Evolutionary conservation across 2,113 vertebrate species (phyloP).

Genomic region (Theristicus caerulescens): DNA sequence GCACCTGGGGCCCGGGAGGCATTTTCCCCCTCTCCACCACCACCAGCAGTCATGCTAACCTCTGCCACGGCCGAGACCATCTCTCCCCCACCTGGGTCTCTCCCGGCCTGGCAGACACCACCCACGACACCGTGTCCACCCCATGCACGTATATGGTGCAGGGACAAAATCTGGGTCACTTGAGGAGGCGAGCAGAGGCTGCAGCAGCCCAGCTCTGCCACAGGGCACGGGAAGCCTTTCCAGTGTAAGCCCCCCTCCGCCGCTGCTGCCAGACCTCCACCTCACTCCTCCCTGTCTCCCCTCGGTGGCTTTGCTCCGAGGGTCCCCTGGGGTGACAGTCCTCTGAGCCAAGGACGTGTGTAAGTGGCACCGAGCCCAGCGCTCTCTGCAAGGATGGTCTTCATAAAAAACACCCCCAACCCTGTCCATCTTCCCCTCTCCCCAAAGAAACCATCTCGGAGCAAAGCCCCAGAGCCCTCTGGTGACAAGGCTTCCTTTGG

Average conservation of each 20-base stretch:
- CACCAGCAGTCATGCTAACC: neutral
- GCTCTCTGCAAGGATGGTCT: neutral
- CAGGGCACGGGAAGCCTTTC: neutral
- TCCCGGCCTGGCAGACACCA: neutral
- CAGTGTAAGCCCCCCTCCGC: rapidly evolving
- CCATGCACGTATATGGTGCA: rapidly evolving
- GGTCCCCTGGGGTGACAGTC: neutral
- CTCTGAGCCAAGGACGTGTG: neutral
- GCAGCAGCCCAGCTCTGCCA: neutral
- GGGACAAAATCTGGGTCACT: neutral
- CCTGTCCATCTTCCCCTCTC: neutral
- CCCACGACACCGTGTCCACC: rapidly evolving
- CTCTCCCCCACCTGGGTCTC: neutral
- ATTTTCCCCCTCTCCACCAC: neutral
- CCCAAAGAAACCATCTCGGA: neutral
- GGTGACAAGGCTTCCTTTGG: neutral
- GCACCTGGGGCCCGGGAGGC: neutral
- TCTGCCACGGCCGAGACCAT: neutral
- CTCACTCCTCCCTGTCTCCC: neutral
- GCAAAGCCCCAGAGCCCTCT: neutral
- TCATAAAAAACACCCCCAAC: neutral
- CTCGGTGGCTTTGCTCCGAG: neutral
- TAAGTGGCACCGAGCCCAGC: neutral
- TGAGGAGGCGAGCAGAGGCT: neutral
- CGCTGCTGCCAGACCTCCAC: neutral